A percentile compares a stretch with the other conserved stretches of the same genome.
Conservation (phyloP, 2,797 vertebrate genomes). For the Ptychadena robeensis region DNA sequence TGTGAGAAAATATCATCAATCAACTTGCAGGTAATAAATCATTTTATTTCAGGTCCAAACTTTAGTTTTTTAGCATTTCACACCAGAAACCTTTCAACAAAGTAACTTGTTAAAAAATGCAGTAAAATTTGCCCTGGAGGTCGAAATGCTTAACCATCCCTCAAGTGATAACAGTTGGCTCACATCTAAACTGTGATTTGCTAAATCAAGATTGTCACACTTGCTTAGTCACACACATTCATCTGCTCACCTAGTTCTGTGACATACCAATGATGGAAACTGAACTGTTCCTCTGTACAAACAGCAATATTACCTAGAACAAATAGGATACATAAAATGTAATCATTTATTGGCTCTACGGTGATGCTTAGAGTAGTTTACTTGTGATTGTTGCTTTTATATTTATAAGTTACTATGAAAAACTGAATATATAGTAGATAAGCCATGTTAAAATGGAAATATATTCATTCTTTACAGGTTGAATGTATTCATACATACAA, state of each 20-base stretch:
- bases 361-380: not conserved
- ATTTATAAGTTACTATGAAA: not conserved
- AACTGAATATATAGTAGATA: not conserved
- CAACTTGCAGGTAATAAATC: not conserved
- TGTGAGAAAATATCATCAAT: not conserved
- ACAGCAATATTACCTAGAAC: not conserved
- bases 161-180: conserved; percentile 43
- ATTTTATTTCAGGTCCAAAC: not conserved
- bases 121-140: conserved; percentile 34
- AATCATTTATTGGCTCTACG: not conserved
- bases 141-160: conserved; percentile 26
- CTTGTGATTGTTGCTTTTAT: not conserved
- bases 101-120: conserved; percentile 24
- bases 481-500: not conserved
- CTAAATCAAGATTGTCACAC: conserved; percentile 50
- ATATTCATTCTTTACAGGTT: not conserved
- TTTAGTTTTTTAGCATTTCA: conserved; percentile 20
- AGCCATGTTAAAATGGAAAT: not conserved
- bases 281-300: not conserved
- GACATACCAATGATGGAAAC: conserved; percentile 15
- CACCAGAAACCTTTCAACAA: conserved; percentile 22
- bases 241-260: conserved; percentile 25
- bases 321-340: not conserved
- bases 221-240: conserved; percentile 28
- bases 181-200: conserved; percentile 28